A percentile compares a stretch with the other conserved stretches of the same genome.
phyloP scores from a whole-genome alignment of 2,888 invertebrate genomes.

The Agapostemon virescens region DNA sequence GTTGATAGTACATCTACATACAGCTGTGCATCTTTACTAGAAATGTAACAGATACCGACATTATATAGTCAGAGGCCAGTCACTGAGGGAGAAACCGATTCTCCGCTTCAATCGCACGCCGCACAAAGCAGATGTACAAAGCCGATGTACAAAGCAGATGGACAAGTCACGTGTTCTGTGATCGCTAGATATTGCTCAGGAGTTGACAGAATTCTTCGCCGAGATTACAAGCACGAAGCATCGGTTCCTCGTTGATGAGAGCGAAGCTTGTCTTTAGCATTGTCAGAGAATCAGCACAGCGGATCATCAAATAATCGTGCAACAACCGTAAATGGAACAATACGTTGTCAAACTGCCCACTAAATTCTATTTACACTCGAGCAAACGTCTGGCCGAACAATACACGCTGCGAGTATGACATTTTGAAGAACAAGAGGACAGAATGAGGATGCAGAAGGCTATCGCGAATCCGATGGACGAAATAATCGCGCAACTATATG shows the following conservation, averaged over 20 bases:
- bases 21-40: neutral
- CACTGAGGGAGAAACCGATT: neutral
- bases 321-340: neutral
- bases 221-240: neutral
- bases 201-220: neutral
- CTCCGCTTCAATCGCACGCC: neutral
- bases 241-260: neutral
- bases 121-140: neutral
- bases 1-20: neutral
- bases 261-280: neutral
- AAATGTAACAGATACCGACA: neutral
- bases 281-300: slow-evolving; percentile 1
- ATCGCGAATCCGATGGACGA: neutral
- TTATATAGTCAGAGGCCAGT: neutral
- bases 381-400: neutral
- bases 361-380: neutral
- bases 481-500: neutral
- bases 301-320: neutral
- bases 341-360: neutral
- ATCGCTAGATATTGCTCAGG: neutral
- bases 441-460: neutral
- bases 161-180: neutral
- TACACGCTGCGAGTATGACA: neutral
- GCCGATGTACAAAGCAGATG: neutral
- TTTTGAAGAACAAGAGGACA: neutral